These are phyloP conservation scores for Sisor rabdophorus DNA, from an alignment of 2,113 vertebrate genomes.

Conservation along the genomic window DNA sequence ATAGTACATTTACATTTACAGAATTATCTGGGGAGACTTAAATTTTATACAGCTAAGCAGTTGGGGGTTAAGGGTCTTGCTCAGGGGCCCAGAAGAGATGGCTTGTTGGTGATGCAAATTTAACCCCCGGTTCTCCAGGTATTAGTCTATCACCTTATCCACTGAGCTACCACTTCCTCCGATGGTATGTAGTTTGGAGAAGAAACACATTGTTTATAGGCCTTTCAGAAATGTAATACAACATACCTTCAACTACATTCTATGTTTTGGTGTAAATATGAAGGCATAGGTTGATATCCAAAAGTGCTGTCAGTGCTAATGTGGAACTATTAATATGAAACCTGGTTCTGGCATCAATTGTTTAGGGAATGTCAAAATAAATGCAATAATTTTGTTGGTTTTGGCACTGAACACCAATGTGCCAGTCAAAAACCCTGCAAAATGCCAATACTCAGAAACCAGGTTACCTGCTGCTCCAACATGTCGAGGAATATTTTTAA, in stretches of 20 bases:
- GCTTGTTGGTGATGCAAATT: too few relatives aligned
- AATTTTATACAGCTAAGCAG: too few relatives aligned
- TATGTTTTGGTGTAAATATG: neutral
- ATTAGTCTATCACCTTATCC: too few relatives aligned
- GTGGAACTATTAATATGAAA: slow-evolving; percentile 12
- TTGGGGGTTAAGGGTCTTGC: too few relatives aligned
- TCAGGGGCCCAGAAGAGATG: too few relatives aligned
- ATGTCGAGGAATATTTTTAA: slow-evolving; percentile 40
- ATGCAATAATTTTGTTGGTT: slow-evolving; percentile 28
- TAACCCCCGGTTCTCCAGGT: too few relatives aligned
- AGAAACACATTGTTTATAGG: too few relatives aligned
- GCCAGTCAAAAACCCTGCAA: slow-evolving; percentile 37
- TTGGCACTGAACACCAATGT: slow-evolving; percentile 14
- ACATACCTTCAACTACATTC: neutral
- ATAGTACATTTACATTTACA: too few relatives aligned
- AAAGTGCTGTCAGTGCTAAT: slow-evolving; percentile 1
- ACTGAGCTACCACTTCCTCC: too few relatives aligned
- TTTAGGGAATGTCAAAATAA: slow-evolving; percentile 27
- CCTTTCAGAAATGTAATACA: neutral
- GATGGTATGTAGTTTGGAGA: too few relatives aligned
- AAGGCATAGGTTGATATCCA: neutral
- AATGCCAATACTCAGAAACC: slow-evolving; percentile 26
- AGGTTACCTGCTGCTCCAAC: slow-evolving; percentile 40
- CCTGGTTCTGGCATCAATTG: neutral
- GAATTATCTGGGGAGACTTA: too few relatives aligned